Conservation (phyloP, 64 coral and sea anemone genomes). For the Stichodactyla mertensii region DNA sequence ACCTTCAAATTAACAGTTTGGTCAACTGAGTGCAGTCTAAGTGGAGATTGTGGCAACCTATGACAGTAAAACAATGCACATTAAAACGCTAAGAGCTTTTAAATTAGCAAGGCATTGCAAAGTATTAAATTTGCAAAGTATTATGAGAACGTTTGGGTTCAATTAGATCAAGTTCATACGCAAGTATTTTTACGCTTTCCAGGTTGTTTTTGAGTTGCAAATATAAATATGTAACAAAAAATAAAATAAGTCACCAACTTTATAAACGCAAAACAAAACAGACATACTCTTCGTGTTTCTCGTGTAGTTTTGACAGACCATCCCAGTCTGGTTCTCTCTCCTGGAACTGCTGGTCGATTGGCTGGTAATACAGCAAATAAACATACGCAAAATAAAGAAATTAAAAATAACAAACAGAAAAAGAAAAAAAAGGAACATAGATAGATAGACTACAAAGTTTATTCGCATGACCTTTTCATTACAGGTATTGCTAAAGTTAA, state of each 20-base stretch:
- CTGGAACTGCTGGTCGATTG: constrained; percentile 6
- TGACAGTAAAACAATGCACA: neutral
- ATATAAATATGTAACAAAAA: neutral
- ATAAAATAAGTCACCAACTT: neutral
- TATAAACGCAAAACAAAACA: neutral
- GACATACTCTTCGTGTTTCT: neutral
- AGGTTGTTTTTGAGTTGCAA: neutral
- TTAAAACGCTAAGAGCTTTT: neutral
- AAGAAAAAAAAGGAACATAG: neutral
- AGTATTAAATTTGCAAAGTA: neutral
- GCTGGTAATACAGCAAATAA: neutral
- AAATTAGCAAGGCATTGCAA: neutral
- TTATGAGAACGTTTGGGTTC: neutral
- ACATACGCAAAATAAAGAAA: neutral
- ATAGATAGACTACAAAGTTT: no score
- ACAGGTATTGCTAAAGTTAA: no score
- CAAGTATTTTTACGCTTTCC: neutral
- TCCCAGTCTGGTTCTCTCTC: neutral
- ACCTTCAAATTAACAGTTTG: constrained; percentile 5
- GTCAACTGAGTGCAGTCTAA: constrained; percentile 3
- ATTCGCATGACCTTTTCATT: no score
- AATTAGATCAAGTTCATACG: neutral
- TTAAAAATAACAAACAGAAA: neutral
- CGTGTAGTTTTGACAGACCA: neutral
- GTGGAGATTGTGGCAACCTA: constrained; percentile 7